A percentile compares a stretch with the other conserved stretches of the same genome.
Evolutionary conservation across 2,113 vertebrate genomes (phyloP).

Genomic region (Colaptes auratus): DNA sequence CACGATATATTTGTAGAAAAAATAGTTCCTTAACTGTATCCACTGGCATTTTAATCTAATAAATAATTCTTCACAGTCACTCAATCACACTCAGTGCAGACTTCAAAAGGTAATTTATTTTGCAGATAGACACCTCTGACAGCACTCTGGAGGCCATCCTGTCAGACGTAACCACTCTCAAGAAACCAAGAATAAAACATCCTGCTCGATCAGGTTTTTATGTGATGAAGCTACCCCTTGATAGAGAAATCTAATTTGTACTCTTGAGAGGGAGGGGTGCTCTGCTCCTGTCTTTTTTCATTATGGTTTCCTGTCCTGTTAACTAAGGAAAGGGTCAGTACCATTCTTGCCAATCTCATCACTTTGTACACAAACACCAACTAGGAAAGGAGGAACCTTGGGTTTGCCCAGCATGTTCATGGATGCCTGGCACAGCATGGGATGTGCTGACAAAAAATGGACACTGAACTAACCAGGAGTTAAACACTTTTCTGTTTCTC

Average conservation of each 20-base stretch:
- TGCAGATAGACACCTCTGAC: constrained; percentile 32
- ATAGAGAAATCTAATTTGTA: neutral
- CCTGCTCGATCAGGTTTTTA: neutral
- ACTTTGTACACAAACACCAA: fast-evolving
- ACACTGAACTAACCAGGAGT: neutral
- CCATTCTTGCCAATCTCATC: fast-evolving
- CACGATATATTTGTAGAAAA: neutral
- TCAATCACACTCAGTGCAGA: constrained; percentile 30
- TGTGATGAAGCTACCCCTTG: neutral
- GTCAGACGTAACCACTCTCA: neutral
- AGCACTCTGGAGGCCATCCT: constrained; percentile 6
- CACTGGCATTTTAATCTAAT: constrained; percentile 39
- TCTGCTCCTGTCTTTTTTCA: neutral
- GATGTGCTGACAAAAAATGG: neutral
- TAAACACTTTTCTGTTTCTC: neutral
- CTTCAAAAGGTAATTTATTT: constrained; percentile 54
- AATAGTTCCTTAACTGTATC: constrained; percentile 38
- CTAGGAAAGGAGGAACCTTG: neutral
- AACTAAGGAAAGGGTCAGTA: neutral
- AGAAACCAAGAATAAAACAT: neutral
- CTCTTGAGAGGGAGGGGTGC: neutral
- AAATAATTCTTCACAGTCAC: constrained; percentile 57
- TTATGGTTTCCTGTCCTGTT: neutral
- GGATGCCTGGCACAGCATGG: fast-evolving
- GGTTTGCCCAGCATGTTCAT: neutral